These are phyloP conservation scores for Cyaniris semiargus DNA, from an alignment of 2,888 invertebrate species.

Conservation along the genomic window DNA sequence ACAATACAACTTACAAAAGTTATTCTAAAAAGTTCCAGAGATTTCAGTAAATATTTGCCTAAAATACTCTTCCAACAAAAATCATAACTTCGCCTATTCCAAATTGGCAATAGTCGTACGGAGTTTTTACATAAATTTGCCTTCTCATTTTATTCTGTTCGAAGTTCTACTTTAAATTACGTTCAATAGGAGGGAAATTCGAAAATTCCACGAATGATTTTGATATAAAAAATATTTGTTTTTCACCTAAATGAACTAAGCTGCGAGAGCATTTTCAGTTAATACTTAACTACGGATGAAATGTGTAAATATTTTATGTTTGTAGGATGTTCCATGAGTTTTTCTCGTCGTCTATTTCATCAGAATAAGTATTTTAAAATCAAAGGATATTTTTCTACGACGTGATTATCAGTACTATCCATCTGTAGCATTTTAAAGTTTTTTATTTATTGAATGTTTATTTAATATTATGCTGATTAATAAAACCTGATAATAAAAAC, in stretches of 20 bases:
- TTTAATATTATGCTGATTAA: not conserved
- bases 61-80: conserved; percentile 20
- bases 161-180: conserved; percentile 26
- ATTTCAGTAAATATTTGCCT: not conserved
- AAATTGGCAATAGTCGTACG: conserved; percentile 27
- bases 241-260: conserved; percentile 26
- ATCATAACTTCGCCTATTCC: conserved; percentile 13
- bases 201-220: conserved; percentile 15
- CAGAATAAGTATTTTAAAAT: not conserved
- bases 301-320: conserved; percentile 17
- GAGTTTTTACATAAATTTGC: conserved; percentile 29
- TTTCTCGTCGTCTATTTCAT: not conserved
- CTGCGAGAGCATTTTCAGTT: conserved; percentile 11
- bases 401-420: not conserved
- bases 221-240: conserved; percentile 24
- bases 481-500: not conserved
- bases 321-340: not conserved
- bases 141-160: conserved; percentile 23
- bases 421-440: not conserved
- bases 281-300: conserved; percentile 5
- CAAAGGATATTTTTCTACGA: not conserved
- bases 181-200: conserved; percentile 23
- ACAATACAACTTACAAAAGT: not conserved
- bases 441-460: not conserved
- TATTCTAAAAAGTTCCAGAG: not conserved